A percentile compares a stretch with the other conserved stretches of the same genome.
Conservation (phyloP, 2,113 vertebrate genomes). For the Ailuropoda melanoleuca region DNA sequence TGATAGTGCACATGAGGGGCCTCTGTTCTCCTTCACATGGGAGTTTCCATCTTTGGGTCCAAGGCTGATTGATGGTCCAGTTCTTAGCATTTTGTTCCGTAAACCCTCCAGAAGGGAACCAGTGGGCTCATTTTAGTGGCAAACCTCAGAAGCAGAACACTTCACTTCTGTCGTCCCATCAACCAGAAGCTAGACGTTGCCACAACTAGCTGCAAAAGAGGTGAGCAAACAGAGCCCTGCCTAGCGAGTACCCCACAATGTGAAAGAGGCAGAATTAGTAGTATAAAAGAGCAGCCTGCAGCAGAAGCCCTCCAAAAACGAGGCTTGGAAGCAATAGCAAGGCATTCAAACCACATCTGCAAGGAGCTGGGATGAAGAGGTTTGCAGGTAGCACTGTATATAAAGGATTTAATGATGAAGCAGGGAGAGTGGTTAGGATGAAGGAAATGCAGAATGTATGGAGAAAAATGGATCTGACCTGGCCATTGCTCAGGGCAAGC, state of each 20-base stretch:
- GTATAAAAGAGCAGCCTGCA: accelerated
- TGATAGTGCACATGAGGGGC: neutral
- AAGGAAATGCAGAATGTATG: neutral
- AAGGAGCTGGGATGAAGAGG: neutral
- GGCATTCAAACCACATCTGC: neutral
- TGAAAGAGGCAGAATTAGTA: neutral
- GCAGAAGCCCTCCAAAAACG: neutral
- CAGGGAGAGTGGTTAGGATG: neutral
- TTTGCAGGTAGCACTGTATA: neutral
- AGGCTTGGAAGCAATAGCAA: neutral
- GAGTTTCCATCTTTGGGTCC: neutral
- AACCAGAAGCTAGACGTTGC: neutral
- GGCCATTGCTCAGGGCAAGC: neutral
- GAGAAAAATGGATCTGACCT: neutral
- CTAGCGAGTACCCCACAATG: neutral
- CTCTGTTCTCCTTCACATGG: neutral
- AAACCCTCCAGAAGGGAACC: neutral
- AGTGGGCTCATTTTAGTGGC: neutral
- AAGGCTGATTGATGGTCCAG: neutral
- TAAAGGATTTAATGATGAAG: neutral
- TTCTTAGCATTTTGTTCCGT: neutral
- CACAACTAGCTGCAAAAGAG: neutral
- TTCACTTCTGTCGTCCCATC: neutral
- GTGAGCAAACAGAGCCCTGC: neutral
- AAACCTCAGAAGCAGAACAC: neutral